A percentile compares a stretch with the other conserved stretches of the same genome.
These are phyloP conservation scores for Drosophila hydei DNA, from an alignment of 1,140 invertebrate species.

Conservation along the genomic window DNA sequence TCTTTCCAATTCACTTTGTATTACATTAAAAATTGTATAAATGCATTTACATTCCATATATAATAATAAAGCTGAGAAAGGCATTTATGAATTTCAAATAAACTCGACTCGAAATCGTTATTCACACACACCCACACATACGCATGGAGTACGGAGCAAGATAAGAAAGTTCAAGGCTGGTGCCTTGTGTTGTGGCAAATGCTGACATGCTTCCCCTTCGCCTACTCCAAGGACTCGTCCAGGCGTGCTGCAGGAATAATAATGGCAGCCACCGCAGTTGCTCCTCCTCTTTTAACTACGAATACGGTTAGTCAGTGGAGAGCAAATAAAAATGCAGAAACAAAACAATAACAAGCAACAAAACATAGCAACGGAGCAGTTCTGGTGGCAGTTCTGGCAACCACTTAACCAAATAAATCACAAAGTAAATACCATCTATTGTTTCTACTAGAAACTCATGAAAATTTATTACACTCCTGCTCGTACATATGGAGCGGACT, in stretches of 20 bases:
- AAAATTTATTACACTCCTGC: conserved; percentile 58
- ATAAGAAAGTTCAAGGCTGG: conserved; percentile 57
- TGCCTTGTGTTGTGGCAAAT: conserved; percentile 51
- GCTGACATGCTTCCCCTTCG: conserved; percentile 57
- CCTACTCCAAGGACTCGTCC: conserved; percentile 45
- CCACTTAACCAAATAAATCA: conserved; percentile 70
- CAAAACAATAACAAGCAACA: conserved; percentile 33
- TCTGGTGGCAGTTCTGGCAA: conserved; percentile 33
- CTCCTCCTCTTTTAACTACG: conserved; percentile 14
- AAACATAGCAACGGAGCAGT: conserved; percentile 16
- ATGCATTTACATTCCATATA: conserved; percentile 3
- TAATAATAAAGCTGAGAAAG: conserved; percentile 20
- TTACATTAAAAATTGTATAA: conserved; percentile 30
- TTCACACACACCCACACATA: neutral
- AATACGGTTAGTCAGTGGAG: conserved; percentile 17
- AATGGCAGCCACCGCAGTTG: conserved; percentile 43
- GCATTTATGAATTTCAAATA: conserved; percentile 57
- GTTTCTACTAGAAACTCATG: conserved; percentile 64
- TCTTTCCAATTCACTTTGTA: no score
- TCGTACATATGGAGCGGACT: conserved; percentile 14
- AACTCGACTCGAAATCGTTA: conserved; percentile 28
- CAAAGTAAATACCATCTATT: conserved; percentile 70
- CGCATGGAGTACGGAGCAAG: conserved; percentile 1
- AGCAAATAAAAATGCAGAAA: conserved; percentile 49
- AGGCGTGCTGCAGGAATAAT: conserved; percentile 61